Evolutionary conservation across 2,797 vertebrate genomes (phyloP).

Genomic region (Leucoraja ocellata): DNA sequence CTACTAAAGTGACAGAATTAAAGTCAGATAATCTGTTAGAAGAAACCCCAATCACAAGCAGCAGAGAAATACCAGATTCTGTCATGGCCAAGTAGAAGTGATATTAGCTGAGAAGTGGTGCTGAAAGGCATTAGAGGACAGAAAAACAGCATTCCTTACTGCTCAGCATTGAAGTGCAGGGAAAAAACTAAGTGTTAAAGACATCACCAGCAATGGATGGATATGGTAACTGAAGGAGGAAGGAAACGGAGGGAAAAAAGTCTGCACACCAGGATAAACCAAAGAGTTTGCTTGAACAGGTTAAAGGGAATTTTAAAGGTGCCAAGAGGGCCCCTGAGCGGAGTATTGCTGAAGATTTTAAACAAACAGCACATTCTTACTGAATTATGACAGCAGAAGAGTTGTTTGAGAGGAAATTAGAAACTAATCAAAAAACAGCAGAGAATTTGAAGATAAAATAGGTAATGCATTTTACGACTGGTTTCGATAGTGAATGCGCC

Average conservation of each 20-base stretch:
- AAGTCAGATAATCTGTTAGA: background rate
- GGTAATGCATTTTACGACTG: background rate
- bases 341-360: conserved; percentile 15
- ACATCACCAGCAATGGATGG: background rate
- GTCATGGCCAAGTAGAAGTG: background rate
- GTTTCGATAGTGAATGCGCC: background rate
- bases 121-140: background rate
- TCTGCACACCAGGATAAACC: background rate
- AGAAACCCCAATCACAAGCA: background rate
- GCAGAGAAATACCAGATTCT: background rate
- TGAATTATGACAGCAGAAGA: background rate
- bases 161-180: background rate
- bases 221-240: background rate
- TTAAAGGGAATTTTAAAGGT: conserved; percentile 31
- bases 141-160: background rate
- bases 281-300: background rate
- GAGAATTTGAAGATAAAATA: background rate
- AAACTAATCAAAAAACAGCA: conserved; percentile 8
- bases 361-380: conserved; percentile 22
- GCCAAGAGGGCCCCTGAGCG: conserved; percentile 4
- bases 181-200: background rate
- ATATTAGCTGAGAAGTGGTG: background rate
- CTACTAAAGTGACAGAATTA: background rate
- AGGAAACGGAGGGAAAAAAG: background rate
- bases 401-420: background rate